Conservation (phyloP, 2,113 vertebrate genomes). For the Gila orcuttii region DNA sequence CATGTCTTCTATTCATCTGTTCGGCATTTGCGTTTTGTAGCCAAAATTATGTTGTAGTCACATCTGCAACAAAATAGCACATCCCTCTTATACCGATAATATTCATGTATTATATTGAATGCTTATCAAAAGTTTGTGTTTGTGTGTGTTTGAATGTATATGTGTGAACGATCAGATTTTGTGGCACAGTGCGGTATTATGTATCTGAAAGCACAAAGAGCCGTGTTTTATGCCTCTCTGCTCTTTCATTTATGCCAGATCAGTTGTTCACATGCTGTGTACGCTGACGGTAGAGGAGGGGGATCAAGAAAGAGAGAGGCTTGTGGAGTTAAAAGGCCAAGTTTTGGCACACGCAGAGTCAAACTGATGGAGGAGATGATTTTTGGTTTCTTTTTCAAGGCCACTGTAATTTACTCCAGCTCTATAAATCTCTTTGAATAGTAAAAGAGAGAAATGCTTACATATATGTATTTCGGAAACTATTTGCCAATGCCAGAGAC, state of each 20-base stretch:
- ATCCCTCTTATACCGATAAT: neutral
- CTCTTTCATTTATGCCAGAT: conserved; percentile 46
- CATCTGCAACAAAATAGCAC: conserved; percentile 18
- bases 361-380: conserved; percentile 63
- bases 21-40: conserved; percentile 30
- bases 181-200: conserved; percentile 6
- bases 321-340: conserved; percentile 38
- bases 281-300: neutral
- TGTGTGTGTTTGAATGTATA: conserved; percentile 42
- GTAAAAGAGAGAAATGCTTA: conserved; percentile 66
- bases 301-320: conserved; percentile 15
- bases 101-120: neutral
- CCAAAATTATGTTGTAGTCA: neutral
- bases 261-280: conserved; percentile 36
- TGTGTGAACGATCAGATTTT: conserved; percentile 36
- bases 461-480: conserved; percentile 69
- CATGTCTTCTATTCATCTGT: conserved; percentile 37
- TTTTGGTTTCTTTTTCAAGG: conserved; percentile 64
- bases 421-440: conserved; percentile 69
- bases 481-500: conserved; percentile 63
- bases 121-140: neutral
- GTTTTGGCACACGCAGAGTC: conserved; percentile 33
- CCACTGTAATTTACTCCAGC: conserved; percentile 65
- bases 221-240: conserved; percentile 33
- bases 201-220: conserved; percentile 20